Evolutionary conservation across 2,797 vertebrate genomes (phyloP).

Genomic region (Sebastes hopkinsi): DNA sequence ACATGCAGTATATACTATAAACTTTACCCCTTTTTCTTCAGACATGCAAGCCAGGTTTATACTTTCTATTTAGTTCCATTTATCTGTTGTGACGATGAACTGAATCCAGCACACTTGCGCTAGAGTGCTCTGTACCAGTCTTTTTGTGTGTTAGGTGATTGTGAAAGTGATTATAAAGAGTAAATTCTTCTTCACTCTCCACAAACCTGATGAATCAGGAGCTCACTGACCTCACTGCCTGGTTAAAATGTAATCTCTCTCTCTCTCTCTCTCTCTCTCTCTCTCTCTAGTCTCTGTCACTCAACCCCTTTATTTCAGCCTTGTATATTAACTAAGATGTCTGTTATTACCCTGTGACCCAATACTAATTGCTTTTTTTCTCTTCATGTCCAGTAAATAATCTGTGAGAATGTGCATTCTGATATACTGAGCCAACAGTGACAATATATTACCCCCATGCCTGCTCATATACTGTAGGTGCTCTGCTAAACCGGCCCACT

Average conservation of each 20-base stretch:
- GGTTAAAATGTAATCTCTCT: conserved; percentile 77
- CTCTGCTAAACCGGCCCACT: conserved; percentile 24
- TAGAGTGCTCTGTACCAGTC: neutral
- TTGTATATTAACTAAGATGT: neutral
- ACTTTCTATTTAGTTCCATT: neutral
- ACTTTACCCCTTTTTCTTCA: neutral
- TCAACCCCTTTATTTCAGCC: neutral
- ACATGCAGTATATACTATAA: neutral
- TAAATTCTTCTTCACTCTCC: conserved; percentile 34
- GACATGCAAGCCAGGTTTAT: neutral
- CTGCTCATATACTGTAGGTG: neutral
- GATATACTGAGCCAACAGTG: neutral
- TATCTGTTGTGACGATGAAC: neutral
- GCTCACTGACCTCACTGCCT: conserved; percentile 26
- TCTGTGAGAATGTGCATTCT: conserved; percentile 15
- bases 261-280: conserved; percentile 2
- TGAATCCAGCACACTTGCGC: neutral
- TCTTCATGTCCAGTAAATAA: neutral
- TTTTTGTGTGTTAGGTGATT: neutral
- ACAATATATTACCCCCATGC: neutral
- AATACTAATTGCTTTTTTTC: conserved; percentile 17
- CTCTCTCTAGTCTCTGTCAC: conserved; percentile 16
- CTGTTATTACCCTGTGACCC: neutral
- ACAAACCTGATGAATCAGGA: conserved; percentile 65
- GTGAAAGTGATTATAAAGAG: conserved; percentile 11